Evolutionary conservation across 2,797 vertebrate genomes (phyloP).

Genomic region (Naso thynnoides): DNA sequence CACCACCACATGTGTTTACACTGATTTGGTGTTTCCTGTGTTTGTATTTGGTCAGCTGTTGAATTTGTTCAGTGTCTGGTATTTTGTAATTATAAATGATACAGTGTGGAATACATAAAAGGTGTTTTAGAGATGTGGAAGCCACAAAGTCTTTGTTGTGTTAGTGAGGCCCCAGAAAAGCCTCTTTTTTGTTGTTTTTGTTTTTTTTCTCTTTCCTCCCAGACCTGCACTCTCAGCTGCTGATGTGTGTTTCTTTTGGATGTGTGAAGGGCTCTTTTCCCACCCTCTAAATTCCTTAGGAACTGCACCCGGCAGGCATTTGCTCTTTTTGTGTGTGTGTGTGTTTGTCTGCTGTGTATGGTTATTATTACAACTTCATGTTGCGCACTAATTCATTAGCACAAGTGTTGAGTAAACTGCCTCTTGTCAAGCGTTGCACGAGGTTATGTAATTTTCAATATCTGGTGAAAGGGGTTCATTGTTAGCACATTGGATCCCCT

Average conservation of each 20-base stretch:
- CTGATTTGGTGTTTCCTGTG: not conserved
- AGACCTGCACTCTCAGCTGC: conserved; percentile 33
- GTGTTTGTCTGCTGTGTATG: conserved; percentile 11
- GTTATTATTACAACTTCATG: conserved; percentile 35
- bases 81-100: conserved; percentile 3
- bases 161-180: conserved; percentile 17
- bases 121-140: conserved; percentile 6
- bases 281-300: conserved; percentile 43
- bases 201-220: not conserved
- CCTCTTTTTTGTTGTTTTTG: not conserved
- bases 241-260: conserved; percentile 44
- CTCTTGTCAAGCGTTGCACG: conserved; percentile 48
- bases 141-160: conserved; percentile 40
- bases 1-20: not conserved
- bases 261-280: conserved; percentile 50
- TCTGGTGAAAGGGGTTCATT: conserved; percentile 74
- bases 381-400: conserved; percentile 32
- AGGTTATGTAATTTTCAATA: conserved; percentile 72
- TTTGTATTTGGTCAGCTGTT: conserved; percentile 1
- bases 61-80: not conserved
- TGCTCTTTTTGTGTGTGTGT: conserved; percentile 8
- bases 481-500: conserved; percentile 59
- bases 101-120: conserved; percentile 5
- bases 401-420: conserved; percentile 56
- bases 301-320: conserved; percentile 37